These are phyloP conservation scores for Chrysocyon brachyurus DNA, from an alignment of 2,797 vertebrate genomes.

Conservation along the genomic window DNA sequence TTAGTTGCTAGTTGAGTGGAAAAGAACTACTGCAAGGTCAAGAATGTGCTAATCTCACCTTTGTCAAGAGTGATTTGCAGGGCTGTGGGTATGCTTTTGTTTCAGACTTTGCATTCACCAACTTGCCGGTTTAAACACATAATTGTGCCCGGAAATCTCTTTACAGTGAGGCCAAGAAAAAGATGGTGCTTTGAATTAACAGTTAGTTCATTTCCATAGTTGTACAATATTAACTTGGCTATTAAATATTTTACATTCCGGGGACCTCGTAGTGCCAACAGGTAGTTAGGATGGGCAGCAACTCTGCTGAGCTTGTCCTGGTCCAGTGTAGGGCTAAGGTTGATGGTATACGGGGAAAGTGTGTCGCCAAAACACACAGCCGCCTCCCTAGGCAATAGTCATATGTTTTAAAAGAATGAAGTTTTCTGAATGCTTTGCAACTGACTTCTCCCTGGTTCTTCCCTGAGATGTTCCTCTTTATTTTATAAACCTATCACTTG, in stretches of 20 bases:
- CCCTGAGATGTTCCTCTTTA: not conserved
- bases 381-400: not conserved
- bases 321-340: not conserved
- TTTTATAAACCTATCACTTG: not conserved
- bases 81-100: not conserved
- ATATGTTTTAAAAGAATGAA: not conserved
- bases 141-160: not conserved
- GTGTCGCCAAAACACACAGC: not conserved
- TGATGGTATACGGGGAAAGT: not conserved
- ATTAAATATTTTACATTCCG: not conserved
- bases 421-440: not conserved
- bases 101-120: not conserved
- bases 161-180: not conserved
- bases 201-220: not conserved
- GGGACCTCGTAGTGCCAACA: not conserved
- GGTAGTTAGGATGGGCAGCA: not conserved
- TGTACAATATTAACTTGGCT: not conserved
- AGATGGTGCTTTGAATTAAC: not conserved
- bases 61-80: not conserved
- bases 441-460: not conserved
- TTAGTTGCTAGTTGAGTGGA: not conserved
- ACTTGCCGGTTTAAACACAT: not conserved
- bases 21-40: slow-evolving; percentile 6
- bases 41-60: slow-evolving; percentile 7
- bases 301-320: not conserved